A percentile compares a stretch with the other conserved stretches of the same genome.
phyloP scores from a whole-genome alignment of 2,888 invertebrate genomes.

The Fragum fragum region DNA sequence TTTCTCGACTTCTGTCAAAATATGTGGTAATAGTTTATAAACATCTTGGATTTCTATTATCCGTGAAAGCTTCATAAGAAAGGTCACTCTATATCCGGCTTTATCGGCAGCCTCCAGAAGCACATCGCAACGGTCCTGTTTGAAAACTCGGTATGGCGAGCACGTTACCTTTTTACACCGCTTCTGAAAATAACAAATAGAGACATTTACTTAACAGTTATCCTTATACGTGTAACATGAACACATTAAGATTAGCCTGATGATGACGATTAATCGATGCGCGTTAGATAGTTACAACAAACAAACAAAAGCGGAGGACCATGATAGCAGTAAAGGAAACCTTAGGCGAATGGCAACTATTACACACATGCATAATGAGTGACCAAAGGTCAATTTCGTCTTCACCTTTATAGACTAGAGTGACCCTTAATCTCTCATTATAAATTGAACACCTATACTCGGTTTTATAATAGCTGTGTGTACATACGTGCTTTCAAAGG shows the following conservation, averaged over 20 bases:
- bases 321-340: too few species aligned
- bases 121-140: background rate
- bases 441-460: too few species aligned
- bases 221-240: background rate
- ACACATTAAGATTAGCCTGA: background rate
- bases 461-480: too few species aligned
- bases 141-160: background rate
- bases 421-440: too few species aligned
- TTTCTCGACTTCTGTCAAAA: background rate
- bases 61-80: background rate
- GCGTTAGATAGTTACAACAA: too few species aligned
- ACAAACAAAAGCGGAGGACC: too few species aligned
- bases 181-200: background rate
- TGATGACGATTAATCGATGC: background rate
- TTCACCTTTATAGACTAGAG: too few species aligned
- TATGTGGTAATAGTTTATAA: background rate
- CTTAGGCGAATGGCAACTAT: too few species aligned
- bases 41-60: background rate
- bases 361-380: too few species aligned
- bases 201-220: background rate
- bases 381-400: too few species aligned
- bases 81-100: background rate
- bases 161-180: slow-evolving; percentile 7
- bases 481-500: too few species aligned
- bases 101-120: background rate